These are phyloP conservation scores for Scalopus aquaticus DNA, from an alignment of 2,113 vertebrate genomes.

Conservation along the genomic window DNA sequence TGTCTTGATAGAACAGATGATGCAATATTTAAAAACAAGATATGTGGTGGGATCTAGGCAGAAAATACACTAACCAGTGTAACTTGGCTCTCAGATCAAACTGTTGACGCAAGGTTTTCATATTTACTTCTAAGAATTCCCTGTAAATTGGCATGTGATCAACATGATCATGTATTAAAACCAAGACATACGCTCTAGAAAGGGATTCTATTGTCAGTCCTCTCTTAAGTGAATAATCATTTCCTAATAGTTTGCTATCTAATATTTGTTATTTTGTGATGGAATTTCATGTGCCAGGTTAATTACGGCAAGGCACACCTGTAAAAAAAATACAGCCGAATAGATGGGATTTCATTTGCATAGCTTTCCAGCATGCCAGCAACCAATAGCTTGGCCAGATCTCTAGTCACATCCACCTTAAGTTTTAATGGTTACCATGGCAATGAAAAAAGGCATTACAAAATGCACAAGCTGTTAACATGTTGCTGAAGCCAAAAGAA, in stretches of 20 bases:
- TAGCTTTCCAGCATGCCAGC: constrained; percentile 47
- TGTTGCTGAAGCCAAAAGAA: constrained; percentile 82
- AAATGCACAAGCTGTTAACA: constrained; percentile 89
- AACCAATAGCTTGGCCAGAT: constrained; percentile 76
- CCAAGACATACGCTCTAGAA: neutral
- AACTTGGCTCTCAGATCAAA: neutral
- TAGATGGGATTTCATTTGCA: constrained; percentile 58
- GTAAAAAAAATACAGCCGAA: neutral
- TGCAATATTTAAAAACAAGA: neutral
- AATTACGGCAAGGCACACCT: neutral
- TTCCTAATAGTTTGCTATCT: constrained; percentile 14
- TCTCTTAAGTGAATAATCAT: neutral
- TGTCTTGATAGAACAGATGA: neutral
- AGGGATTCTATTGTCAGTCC: neutral
- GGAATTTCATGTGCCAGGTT: neutral
- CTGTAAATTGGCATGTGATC: neutral
- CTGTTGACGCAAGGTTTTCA: neutral
- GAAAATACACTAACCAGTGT: neutral
- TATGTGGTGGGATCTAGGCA: neutral
- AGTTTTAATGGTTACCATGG: constrained; percentile 87
- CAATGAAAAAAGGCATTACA: constrained; percentile 86
- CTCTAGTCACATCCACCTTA: constrained; percentile 81
- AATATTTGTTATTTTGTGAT: neutral
- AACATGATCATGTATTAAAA: constrained; percentile 27
- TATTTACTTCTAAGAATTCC: neutral